phyloP scores from a whole-genome alignment of 1,140 invertebrate species.

The Vanessa atalanta region DNA sequence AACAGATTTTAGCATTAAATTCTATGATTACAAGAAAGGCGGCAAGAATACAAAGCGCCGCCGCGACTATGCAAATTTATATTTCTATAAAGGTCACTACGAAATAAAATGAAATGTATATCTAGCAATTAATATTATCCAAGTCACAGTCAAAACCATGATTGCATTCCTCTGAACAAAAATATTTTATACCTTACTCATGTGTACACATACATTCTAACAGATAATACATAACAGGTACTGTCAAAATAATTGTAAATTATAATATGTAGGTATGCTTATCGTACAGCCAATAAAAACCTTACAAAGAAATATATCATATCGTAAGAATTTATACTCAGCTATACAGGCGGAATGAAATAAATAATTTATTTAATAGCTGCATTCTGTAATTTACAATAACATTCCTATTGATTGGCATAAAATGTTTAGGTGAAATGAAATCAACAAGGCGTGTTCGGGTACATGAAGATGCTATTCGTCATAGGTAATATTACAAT shows the following conservation, averaged over 20 bases:
- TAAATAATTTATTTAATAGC: slow-evolving; percentile 24
- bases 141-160: neutral
- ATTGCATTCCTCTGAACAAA: slow-evolving; percentile 4
- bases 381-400: slow-evolving; percentile 24
- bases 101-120: neutral
- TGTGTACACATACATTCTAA: neutral
- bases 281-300: no score
- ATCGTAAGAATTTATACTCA: neutral
- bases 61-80: slow-evolving; percentile 37
- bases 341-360: neutral
- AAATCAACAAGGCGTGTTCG: slow-evolving; percentile 78
- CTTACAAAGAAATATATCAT: neutral
- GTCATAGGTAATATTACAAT: slow-evolving; percentile 75
- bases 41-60: slow-evolving; percentile 44
- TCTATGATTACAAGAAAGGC: slow-evolving; percentile 37
- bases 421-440: slow-evolving; percentile 80
- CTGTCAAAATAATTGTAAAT: no score
- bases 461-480: slow-evolving; percentile 78
- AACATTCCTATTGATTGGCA: slow-evolving; percentile 71
- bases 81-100: slow-evolving; percentile 14
- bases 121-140: neutral
- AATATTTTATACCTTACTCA: slow-evolving; percentile 3
- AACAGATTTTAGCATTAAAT: slow-evolving; percentile 73
- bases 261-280: no score
- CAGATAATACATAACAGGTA: neutral